Evolutionary conservation across 2,888 invertebrate genomes (phyloP).

Genomic region (Criorhina ranunculi): DNA sequence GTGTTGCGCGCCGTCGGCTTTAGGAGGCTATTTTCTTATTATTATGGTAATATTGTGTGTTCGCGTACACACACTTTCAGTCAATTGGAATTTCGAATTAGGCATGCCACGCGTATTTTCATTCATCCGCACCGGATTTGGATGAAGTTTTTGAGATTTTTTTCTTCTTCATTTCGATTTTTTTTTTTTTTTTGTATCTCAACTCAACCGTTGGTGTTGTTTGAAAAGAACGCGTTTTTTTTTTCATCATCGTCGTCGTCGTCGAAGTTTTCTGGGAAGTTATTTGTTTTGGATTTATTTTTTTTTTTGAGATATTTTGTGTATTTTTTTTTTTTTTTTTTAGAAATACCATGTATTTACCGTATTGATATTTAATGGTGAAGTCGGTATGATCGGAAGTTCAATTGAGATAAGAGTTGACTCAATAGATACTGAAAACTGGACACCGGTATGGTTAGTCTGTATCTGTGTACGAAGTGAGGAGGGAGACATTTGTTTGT

Average conservation of each 20-base stretch:
- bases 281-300: slow-evolving; percentile 63
- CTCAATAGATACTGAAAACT: slow-evolving; percentile 42
- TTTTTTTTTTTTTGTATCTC: slow-evolving; percentile 43
- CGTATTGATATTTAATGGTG: slow-evolving; percentile 55
- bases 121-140: slow-evolving; percentile 75
- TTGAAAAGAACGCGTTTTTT: slow-evolving; percentile 49
- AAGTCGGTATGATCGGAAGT: slow-evolving; percentile 57
- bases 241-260: slow-evolving; percentile 30
- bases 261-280: slow-evolving; percentile 54
- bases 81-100: slow-evolving; percentile 81
- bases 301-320: slow-evolving; percentile 18
- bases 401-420: slow-evolving; percentile 55
- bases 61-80: slow-evolving; percentile 78
- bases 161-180: slow-evolving; percentile 45
- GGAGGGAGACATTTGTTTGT: slow-evolving; percentile 33
- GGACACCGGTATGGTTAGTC: neutral
- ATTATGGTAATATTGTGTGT: slow-evolving; percentile 73
- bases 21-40: slow-evolving; percentile 70
- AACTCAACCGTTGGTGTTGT: slow-evolving; percentile 52
- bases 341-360: slow-evolving; percentile 35
- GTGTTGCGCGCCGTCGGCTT: slow-evolving; percentile 66
- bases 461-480: neutral
- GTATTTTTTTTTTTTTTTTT: slow-evolving; percentile 35
- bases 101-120: slow-evolving; percentile 81
- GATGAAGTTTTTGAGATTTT: slow-evolving; percentile 53